Evolutionary conservation across 37 sponge, comb jelly and placozoan species (phyloP).

Genomic region (Eunapius fragilis): DNA sequence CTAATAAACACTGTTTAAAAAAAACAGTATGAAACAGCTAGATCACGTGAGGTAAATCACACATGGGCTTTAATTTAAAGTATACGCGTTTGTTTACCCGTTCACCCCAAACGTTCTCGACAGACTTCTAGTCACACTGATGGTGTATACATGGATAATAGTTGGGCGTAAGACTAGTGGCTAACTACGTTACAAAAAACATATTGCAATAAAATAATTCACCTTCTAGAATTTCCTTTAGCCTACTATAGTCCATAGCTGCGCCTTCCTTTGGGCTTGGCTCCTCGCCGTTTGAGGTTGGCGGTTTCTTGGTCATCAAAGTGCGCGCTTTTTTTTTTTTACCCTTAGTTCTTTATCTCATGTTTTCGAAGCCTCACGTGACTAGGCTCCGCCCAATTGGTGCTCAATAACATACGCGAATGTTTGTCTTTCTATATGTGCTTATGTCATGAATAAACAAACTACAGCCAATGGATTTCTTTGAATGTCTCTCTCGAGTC

Average conservation of each 20-base stretch:
- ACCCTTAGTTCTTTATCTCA: not conserved
- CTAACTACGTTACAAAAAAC: not conserved
- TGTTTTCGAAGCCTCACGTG: not conserved
- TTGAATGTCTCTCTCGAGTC: too few relatives aligned
- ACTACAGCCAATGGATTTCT: too few relatives aligned
- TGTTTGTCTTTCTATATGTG: not conserved
- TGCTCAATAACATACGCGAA: too few relatives aligned
- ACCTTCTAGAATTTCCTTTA: conserved; percentile 59
- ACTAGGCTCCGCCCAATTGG: not conserved
- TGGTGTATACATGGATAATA: not conserved
- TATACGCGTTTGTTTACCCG: not conserved
- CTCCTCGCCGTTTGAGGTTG: not conserved
- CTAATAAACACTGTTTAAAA: conserved; percentile 15
- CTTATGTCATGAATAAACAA: too few relatives aligned
- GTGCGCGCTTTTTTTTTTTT: not conserved
- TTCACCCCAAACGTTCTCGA: not conserved
- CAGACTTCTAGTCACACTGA: not conserved
- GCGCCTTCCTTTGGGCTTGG: not conserved
- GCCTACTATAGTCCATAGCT: conserved; percentile 53
- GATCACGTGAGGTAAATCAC: not conserved
- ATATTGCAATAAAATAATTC: not conserved
- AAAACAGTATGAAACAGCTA: too few relatives aligned
- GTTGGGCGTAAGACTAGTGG: not conserved
- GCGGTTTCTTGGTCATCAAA: not conserved
- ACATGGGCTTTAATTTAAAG: conserved; percentile 48